Evolutionary conservation across 2,797 vertebrate species (phyloP).

Genomic region (Tachyglossus aculeatus): DNA sequence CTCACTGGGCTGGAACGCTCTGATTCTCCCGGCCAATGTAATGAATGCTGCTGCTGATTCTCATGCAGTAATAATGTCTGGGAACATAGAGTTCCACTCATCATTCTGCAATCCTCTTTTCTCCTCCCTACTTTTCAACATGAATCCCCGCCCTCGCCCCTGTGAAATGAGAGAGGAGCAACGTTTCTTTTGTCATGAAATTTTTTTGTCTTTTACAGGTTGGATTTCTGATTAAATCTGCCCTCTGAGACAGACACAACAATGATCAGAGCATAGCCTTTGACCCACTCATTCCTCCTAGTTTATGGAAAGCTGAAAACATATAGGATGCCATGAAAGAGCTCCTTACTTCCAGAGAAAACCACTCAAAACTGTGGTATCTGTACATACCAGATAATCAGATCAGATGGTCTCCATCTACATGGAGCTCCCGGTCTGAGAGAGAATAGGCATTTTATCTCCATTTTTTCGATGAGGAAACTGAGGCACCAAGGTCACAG

Average conservation of each 20-base stretch:
- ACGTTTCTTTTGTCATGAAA: not conserved
- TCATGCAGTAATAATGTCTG: not conserved
- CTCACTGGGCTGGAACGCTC: not conserved
- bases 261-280: not conserved
- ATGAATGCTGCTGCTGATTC: conserved; percentile 11
- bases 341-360: not conserved
- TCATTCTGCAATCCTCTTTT: conserved; percentile 16
- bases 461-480: not conserved
- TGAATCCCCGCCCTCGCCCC: not conserved
- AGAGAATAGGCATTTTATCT: not conserved
- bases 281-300: no score
- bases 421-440: not conserved
- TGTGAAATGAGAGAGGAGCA: not conserved
- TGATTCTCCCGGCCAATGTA: conserved; percentile 22
- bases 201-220: not conserved
- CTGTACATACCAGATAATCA: not conserved
- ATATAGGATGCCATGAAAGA: not conserved
- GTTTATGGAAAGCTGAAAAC: no score
- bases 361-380: not conserved
- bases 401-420: no score
- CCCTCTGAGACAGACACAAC: not conserved
- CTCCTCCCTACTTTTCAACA: not conserved
- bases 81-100: not conserved
- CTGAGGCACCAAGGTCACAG: not conserved
- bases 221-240: not conserved